A percentile compares a stretch with the other conserved stretches of the same genome.
Conservation (phyloP, 1,140 invertebrate genomes). For the Eubasilissa regina region DNA sequence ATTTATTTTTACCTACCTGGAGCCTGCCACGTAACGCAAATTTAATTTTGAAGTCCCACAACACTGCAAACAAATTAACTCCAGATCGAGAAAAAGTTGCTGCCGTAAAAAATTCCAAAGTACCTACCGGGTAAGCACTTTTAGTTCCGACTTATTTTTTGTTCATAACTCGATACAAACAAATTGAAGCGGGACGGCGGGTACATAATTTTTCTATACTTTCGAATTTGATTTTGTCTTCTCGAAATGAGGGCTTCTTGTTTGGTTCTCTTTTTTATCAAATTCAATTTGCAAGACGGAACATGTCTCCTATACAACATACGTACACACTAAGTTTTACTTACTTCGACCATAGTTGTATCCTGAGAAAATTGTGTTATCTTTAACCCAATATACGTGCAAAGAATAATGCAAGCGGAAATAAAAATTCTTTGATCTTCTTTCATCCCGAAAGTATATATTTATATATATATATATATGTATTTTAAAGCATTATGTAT, state of each 20-base stretch:
- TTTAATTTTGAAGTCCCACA: not conserved
- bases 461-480: too few species aligned
- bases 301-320: conserved; percentile 9
- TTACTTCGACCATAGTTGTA: conserved; percentile 33
- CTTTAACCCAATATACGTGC: conserved; percentile 59
- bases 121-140: not conserved
- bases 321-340: conserved; percentile 17
- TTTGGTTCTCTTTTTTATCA: conserved; percentile 17
- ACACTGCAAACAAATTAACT: conserved; percentile 1
- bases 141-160: not conserved
- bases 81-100: not conserved
- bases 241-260: conserved; percentile 22
- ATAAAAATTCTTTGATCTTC: conserved; percentile 19
- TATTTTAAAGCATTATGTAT: too few species aligned
- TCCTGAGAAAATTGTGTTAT: conserved; percentile 54
- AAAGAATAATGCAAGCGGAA: conserved; percentile 44
- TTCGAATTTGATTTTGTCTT: conserved; percentile 31
- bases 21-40: not conserved
- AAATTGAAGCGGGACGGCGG: not conserved
- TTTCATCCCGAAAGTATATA: not conserved
- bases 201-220: conserved; percentile 24
- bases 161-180: conserved; percentile 16
- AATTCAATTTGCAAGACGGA: conserved; percentile 56
- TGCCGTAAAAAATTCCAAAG: not conserved
- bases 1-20: too few species aligned